Evolutionary conservation across 2,113 vertebrate species (phyloP).

Genomic region (Muntiacus muntjak): DNA sequence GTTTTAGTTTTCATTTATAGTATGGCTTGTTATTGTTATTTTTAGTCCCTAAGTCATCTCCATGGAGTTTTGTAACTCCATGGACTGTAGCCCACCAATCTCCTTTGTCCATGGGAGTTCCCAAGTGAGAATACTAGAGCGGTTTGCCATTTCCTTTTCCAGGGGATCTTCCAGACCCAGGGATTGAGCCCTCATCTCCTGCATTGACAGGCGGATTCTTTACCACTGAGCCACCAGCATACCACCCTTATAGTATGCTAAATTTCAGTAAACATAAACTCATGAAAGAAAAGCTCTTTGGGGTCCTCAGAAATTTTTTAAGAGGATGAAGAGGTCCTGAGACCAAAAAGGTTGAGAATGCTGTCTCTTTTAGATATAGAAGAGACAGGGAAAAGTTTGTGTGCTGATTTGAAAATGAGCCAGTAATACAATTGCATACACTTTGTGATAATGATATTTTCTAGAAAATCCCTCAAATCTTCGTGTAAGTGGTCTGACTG

Average conservation of each 20-base stretch:
- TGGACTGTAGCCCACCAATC: neutral
- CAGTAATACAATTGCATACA: neutral
- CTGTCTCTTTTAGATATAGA: neutral
- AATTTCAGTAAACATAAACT: neutral
- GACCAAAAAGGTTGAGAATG: neutral
- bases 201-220: neutral
- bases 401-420: neutral
- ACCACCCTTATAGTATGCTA: neutral
- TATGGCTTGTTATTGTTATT: neutral
- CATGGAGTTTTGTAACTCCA: neutral
- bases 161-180: neutral
- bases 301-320: neutral
- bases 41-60: neutral
- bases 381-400: neutral
- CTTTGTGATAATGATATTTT: neutral
- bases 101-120: neutral
- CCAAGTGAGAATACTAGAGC: neutral
- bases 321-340: neutral
- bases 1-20: neutral
- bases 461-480: neutral
- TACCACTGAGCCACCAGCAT: neutral
- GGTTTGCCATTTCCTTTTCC: neutral
- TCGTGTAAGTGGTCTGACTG: neutral
- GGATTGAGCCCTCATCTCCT: neutral
- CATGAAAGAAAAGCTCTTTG: constrained; percentile 3